Evolutionary conservation across 2,797 vertebrate genomes (phyloP).

Genomic region (Echeneis naucrates): DNA sequence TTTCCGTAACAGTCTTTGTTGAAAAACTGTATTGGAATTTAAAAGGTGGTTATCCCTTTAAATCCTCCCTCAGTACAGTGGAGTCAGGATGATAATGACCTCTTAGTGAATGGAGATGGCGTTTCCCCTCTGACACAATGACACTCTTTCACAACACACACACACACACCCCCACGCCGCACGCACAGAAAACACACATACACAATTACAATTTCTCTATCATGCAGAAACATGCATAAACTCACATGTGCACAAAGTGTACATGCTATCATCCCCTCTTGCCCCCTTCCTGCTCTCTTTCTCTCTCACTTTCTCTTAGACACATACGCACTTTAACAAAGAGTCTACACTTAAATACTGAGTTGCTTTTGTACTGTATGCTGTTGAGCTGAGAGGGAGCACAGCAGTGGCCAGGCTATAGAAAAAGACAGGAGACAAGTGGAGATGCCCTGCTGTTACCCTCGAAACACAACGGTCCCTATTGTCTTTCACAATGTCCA

Average conservation of each 20-base stretch:
- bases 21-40: slow-evolving; percentile 2
- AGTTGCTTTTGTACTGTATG: slow-evolving; percentile 64
- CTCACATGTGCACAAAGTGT: slow-evolving; percentile 32
- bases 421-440: slow-evolving; percentile 50
- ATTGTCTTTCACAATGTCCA: slow-evolving; percentile 58
- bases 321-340: slow-evolving; percentile 59
- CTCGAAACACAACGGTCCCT: slow-evolving; percentile 48
- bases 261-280: slow-evolving; percentile 38
- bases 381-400: slow-evolving; percentile 60
- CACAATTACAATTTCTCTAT: slow-evolving; percentile 58
- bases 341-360: slow-evolving; percentile 65
- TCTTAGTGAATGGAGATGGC: slow-evolving; percentile 72
- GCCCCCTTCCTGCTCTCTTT: slow-evolving; percentile 1
- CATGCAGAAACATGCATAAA: slow-evolving; percentile 53
- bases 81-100: slow-evolving; percentile 68
- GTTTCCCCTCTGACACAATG: slow-evolving; percentile 76
- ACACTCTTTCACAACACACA: slow-evolving; percentile 63
- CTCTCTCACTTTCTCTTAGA: slow-evolving; percentile 17
- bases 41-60: slow-evolving; percentile 52
- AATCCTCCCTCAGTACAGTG: slow-evolving; percentile 48
- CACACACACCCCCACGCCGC: slow-evolving; percentile 30
- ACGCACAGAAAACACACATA: slow-evolving; percentile 40
- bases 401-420: slow-evolving; percentile 50
- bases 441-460: slow-evolving; percentile 64
- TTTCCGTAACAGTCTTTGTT: background rate